Conservation (phyloP, 2,888 invertebrate species). For the Scaptodrosophila latifasciaeformis region DNA sequence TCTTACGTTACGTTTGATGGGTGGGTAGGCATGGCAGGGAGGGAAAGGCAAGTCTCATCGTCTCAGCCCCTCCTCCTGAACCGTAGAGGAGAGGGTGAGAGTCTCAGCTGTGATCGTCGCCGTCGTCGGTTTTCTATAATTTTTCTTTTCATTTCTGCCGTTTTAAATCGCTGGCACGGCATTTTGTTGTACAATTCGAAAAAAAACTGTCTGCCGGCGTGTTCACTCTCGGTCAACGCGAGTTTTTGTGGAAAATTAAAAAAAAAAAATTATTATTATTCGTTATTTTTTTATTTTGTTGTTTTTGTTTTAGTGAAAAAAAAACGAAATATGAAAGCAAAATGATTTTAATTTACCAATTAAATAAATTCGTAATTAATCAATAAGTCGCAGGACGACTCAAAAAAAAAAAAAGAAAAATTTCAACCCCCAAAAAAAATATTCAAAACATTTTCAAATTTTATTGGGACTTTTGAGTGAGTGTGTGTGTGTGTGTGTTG, state of each 20-base stretch:
- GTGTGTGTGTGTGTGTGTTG: background rate
- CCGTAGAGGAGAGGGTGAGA: background rate
- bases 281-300: no score
- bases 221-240: conserved; percentile 57
- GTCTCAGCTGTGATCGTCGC: conserved; percentile 6
- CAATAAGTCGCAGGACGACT: conserved; percentile 1
- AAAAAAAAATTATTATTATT: conserved; percentile 14
- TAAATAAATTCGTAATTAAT: background rate
- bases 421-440: background rate
- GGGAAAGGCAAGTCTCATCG: conserved; percentile 39
- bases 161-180: conserved; percentile 23
- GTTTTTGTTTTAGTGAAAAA: conserved; percentile 1
- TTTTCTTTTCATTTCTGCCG: conserved; percentile 33
- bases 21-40: no score
- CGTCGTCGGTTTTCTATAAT: conserved; percentile 8
- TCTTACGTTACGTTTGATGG: conserved; percentile 55
- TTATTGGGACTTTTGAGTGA: no score
- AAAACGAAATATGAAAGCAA: conserved; percentile 1
- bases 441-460: no score
- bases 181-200: conserved; percentile 43
- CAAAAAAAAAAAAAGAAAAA: conserved; percentile 1
- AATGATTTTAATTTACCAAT: background rate
- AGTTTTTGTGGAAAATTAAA: conserved; percentile 58
- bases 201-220: conserved; percentile 31
- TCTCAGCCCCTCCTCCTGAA: conserved; percentile 4